These are phyloP conservation scores for Mallotus villosus DNA, from an alignment of 2,797 vertebrate species.

Conservation along the genomic window DNA sequence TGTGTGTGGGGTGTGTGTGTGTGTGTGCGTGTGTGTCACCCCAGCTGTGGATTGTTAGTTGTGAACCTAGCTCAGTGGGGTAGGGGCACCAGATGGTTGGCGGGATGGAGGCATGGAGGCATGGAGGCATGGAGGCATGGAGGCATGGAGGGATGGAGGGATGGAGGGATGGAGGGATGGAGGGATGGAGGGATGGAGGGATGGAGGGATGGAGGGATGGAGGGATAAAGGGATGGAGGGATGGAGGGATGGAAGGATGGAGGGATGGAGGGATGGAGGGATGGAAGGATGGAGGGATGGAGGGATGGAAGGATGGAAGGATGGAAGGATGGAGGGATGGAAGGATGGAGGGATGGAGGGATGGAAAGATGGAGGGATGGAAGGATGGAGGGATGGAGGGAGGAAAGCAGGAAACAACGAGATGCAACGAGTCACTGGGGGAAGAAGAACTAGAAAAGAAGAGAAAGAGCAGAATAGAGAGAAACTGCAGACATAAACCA, in stretches of 20 bases:
- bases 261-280: slow-evolving; percentile 46
- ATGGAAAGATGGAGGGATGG: slow-evolving; percentile 54
- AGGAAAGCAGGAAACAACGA: slow-evolving; percentile 51
- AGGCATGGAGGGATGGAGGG: slow-evolving; percentile 62
- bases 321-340: slow-evolving; percentile 68
- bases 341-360: slow-evolving; percentile 74
- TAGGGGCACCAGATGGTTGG: slow-evolving; percentile 84
- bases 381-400: slow-evolving; percentile 63
- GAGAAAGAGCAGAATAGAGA: background rate
- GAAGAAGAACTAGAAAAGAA: slow-evolving; percentile 5
- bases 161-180: slow-evolving; percentile 69
- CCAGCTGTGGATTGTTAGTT: slow-evolving; percentile 91
- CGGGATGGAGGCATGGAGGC: slow-evolving; percentile 66
- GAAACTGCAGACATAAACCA: slow-evolving; percentile 27
- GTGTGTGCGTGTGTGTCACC: slow-evolving; percentile 56
- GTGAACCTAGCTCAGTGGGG: slow-evolving; percentile 80
- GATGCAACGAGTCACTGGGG: slow-evolving; percentile 56
- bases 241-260: slow-evolving; percentile 76
- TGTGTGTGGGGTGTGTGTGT: slow-evolving; percentile 35
- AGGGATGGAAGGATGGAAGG: slow-evolving; percentile 67
- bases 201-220: slow-evolving; percentile 77
- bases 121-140: slow-evolving; percentile 68
- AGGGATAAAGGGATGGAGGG: slow-evolving; percentile 46
- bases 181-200: slow-evolving; percentile 65
- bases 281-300: slow-evolving; percentile 76